phyloP scores from a whole-genome alignment of 1,140 invertebrate species.

The Rhynchophorus ferrugineus region DNA sequence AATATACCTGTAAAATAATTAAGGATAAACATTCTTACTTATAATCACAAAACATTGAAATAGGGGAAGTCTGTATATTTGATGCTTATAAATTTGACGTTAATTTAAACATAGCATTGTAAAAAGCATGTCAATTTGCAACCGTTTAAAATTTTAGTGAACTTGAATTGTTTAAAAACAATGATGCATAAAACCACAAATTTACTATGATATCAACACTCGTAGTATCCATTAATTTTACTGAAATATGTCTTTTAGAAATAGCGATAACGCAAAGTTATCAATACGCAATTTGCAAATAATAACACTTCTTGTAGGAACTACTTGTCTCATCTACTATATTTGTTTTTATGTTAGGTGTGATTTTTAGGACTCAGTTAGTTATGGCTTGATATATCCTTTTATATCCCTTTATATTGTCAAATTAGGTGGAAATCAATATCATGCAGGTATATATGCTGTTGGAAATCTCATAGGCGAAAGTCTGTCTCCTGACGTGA shows the following conservation, averaged over 20 bases:
- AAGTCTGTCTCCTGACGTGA: slow-evolving; percentile 16
- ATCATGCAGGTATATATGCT: slow-evolving; percentile 13
- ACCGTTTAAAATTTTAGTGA: background rate
- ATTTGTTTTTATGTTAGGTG: background rate
- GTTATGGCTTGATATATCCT: slow-evolving; percentile 22
- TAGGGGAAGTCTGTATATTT: too few species aligned
- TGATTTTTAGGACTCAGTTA: slow-evolving; percentile 18
- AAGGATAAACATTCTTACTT: too few species aligned
- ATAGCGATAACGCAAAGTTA: background rate
- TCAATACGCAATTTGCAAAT: slow-evolving; percentile 10
- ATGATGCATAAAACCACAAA: slow-evolving; percentile 12
- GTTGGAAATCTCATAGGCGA: slow-evolving; percentile 13
- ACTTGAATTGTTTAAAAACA: background rate
- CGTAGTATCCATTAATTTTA: background rate
- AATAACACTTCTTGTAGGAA: slow-evolving; percentile 15
- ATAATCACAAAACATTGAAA: too few species aligned
- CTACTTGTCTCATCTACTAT: background rate
- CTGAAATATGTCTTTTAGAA: background rate
- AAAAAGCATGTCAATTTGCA: background rate
- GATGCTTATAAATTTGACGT: too few species aligned
- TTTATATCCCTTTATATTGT: slow-evolving; percentile 21
- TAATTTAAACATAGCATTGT: too few species aligned
- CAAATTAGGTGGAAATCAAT: slow-evolving; percentile 12
- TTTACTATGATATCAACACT: background rate
- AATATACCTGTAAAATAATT: too few species aligned